These are phyloP conservation scores for Wasmannia auropunctata DNA, from an alignment of 1,140 invertebrate species.

Conservation along the genomic window DNA sequence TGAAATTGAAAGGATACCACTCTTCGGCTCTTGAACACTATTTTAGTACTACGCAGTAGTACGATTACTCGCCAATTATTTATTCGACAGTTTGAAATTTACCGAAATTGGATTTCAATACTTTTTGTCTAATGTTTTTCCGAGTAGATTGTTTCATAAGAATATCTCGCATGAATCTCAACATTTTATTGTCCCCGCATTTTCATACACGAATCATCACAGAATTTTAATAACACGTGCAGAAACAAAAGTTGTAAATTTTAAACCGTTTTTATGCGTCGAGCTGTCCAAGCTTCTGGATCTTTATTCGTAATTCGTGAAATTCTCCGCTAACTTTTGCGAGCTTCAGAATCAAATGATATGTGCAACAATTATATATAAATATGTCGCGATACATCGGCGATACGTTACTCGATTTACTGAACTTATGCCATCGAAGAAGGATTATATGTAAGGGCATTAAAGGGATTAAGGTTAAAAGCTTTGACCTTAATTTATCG, in stretches of 20 bases:
- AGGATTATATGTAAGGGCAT: slow-evolving; percentile 25
- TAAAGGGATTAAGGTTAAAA: slow-evolving; percentile 5
- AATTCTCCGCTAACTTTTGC: neutral
- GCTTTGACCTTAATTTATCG: slow-evolving; percentile 1
- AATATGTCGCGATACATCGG: neutral
- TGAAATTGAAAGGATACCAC: slow-evolving; percentile 57
- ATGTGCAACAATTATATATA: neutral
- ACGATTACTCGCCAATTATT: slow-evolving; percentile 62
- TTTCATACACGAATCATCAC: slow-evolving; percentile 1
- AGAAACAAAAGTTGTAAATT: neutral
- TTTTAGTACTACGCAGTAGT: slow-evolving; percentile 68
- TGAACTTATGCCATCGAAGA: neutral
- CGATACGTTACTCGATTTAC: neutral
- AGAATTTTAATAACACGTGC: neutral
- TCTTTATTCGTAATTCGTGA: neutral
- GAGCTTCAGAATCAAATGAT: slow-evolving; percentile 7
- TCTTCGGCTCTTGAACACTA: slow-evolving; percentile 65
- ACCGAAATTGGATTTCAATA: slow-evolving; percentile 8
- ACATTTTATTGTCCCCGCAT: slow-evolving; percentile 8
- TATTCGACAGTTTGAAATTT: slow-evolving; percentile 68
- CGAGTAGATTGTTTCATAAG: neutral
- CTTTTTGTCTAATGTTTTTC: slow-evolving; percentile 36
- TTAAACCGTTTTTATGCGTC: neutral
- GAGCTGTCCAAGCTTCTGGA: neutral
- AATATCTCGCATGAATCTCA: neutral